phyloP scores from a whole-genome alignment of 1,140 invertebrate genomes.

The Dendroctonus valens region DNA sequence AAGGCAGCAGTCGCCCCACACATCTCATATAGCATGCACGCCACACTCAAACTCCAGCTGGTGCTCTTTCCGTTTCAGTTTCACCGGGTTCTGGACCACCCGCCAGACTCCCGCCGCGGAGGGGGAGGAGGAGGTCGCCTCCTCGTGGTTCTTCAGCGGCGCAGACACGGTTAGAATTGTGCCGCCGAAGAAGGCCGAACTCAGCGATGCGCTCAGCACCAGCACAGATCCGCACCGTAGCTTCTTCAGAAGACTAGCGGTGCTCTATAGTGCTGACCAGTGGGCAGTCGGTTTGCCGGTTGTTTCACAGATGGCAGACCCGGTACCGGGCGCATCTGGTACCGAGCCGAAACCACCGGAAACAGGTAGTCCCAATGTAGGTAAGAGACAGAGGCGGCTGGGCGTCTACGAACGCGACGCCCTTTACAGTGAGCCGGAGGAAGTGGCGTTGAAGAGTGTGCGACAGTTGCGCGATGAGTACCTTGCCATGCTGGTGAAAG shows the following conservation, averaged over 20 bases:
- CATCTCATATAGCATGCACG: conserved; percentile 24
- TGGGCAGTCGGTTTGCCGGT: background rate
- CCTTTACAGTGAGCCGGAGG: background rate
- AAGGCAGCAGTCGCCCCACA: conserved; percentile 18
- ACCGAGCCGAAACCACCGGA: background rate
- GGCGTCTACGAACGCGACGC: conserved; percentile 39
- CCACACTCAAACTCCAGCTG: conserved; percentile 3
- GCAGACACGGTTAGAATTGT: conserved; percentile 9
- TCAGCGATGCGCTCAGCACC: conserved; percentile 33
- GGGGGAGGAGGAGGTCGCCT: conserved; percentile 30
- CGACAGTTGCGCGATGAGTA: conserved; percentile 43
- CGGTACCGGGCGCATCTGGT: background rate
- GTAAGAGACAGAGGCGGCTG: conserved; percentile 39
- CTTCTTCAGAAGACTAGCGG: conserved; percentile 36
- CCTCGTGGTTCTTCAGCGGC: conserved; percentile 35
- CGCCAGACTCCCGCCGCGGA: conserved; percentile 15
- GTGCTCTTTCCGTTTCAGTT: conserved; percentile 37
- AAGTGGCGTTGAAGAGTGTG: conserved; percentile 42
- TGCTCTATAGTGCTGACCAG: background rate
- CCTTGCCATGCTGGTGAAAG: conserved; percentile 40
- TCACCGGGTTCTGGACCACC: conserved; percentile 42
- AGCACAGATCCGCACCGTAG: conserved; percentile 39
- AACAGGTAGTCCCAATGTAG: background rate
- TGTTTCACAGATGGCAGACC: conserved; percentile 33
- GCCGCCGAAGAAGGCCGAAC: conserved; percentile 25